Conservation (phyloP, 2,113 vertebrate species). For the Pedetes capensis region DNA sequence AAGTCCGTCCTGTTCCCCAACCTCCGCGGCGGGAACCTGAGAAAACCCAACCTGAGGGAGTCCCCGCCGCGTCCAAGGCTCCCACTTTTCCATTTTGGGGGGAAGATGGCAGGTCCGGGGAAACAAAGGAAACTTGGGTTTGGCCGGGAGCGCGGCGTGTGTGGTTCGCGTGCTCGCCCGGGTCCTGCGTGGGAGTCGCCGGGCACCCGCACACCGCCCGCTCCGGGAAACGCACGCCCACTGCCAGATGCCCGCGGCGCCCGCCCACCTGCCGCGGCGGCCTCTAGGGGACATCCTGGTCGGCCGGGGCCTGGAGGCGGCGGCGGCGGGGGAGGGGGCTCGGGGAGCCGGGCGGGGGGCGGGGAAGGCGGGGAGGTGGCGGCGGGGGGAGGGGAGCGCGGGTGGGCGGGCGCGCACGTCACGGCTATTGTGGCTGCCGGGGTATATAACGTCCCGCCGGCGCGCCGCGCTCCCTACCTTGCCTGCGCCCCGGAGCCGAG, state of each 20-base stretch:
- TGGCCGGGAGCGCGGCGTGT: constrained; percentile 11
- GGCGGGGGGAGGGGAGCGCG: background rate
- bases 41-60: background rate
- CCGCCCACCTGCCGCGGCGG: constrained; percentile 49
- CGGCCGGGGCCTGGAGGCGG: too few relatives aligned
- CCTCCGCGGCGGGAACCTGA: background rate
- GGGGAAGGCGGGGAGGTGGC: background rate
- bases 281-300: background rate
- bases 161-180: constrained; percentile 9
- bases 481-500: background rate
- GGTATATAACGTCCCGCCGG: constrained; percentile 68
- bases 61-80: background rate
- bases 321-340: background rate
- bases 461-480: constrained; percentile 42
- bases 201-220: background rate
- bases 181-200: constrained; percentile 49
- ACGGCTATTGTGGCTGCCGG: constrained; percentile 67
- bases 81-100: background rate
- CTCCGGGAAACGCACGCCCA: background rate
- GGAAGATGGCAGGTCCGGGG: constrained; percentile 65
- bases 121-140: constrained; percentile 74
- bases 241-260: background rate
- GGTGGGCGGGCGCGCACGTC: constrained; percentile 52
- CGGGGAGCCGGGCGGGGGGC: background rate
- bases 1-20: background rate